Evolutionary conservation across 64 coral and sea anemone genomes (phyloP).

Genomic region (Anthopleura sola): DNA sequence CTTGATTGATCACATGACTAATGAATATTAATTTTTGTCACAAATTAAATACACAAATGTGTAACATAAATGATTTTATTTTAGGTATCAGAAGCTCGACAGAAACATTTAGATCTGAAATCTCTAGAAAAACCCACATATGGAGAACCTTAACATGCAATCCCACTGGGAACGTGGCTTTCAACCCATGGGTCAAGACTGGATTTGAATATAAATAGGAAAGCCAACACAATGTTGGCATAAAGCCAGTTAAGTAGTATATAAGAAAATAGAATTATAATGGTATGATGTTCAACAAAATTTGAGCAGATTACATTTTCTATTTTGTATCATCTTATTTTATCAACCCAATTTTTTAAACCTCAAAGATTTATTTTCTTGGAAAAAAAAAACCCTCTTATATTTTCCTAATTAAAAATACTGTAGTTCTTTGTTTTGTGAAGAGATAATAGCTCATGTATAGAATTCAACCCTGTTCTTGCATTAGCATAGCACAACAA

Average conservation of each 20-base stretch:
- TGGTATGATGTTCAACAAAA: neutral
- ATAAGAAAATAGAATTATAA: neutral
- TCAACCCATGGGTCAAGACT: neutral
- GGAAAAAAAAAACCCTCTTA: neutral
- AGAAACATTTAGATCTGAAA: neutral
- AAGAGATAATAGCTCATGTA: neutral
- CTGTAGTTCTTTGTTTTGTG: neutral
- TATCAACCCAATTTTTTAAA: neutral
- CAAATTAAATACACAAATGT: neutral
- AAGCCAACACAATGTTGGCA: neutral
- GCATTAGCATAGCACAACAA: constrained; percentile 5
- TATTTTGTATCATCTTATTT: neutral
- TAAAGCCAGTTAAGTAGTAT: neutral
- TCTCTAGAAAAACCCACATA: neutral
- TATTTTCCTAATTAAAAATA: neutral
- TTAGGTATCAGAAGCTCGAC: neutral
- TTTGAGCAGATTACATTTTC: neutral
- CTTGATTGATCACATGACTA: neutral
- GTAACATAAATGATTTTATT: neutral
- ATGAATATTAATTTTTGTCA: neutral
- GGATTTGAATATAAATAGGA: neutral
- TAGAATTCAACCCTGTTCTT: neutral
- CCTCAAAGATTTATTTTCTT: neutral
- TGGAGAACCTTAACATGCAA: neutral
- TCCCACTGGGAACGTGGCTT: neutral